Conservation (phyloP, 35 echinoderm and acorn worm genomes). For the Hemicentrotus pulcherrimus region DNA sequence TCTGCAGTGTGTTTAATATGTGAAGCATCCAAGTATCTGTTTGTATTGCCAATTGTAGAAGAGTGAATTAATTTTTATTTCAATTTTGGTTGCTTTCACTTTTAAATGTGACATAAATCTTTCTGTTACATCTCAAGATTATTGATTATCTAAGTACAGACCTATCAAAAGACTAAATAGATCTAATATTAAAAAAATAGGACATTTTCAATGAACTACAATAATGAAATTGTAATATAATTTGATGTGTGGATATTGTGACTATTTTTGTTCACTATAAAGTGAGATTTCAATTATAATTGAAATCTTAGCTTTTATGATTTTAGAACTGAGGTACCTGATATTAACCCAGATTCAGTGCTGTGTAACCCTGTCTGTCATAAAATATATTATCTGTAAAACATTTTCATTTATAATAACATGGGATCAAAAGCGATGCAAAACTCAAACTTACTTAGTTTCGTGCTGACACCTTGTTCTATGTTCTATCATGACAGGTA, state of each 20-base stretch:
- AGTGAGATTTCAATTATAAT: too few relatives aligned
- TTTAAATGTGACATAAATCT: too few relatives aligned
- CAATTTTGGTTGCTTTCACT: neutral
- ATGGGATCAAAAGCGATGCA: too few relatives aligned
- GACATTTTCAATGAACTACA: neutral
- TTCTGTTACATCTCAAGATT: neutral
- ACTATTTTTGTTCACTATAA: neutral
- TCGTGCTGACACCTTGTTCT: neutral
- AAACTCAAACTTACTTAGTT: too few relatives aligned
- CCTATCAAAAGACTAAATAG: neutral
- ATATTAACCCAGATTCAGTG: too few relatives aligned
- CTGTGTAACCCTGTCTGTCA: too few relatives aligned
- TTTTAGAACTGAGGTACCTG: too few relatives aligned
- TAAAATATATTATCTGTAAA: too few relatives aligned
- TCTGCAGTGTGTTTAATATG: neutral
- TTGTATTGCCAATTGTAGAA: neutral
- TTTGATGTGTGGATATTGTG: neutral
- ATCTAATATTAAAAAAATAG: too few relatives aligned
- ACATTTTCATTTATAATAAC: too few relatives aligned
- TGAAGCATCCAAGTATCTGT: neutral
- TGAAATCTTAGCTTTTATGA: too few relatives aligned
- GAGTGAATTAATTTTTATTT: neutral
- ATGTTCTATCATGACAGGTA: neutral
- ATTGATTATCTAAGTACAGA: neutral
- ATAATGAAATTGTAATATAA: neutral